Conservation (phyloP, 2,888 invertebrate genomes). For the Temnothorax ravouxi region DNA sequence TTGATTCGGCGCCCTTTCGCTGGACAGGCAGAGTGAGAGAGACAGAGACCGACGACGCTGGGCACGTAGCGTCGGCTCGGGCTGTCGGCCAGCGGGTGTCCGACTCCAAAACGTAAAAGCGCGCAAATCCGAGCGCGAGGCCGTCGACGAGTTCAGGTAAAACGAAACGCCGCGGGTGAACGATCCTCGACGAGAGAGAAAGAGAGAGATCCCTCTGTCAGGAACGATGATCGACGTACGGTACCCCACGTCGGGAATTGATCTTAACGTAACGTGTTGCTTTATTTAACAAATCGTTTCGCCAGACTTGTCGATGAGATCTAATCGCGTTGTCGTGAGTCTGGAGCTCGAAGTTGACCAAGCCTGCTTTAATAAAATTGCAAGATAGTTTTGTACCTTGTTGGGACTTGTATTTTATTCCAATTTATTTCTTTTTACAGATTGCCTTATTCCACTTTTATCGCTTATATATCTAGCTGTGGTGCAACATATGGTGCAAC, state of each 20-base stretch:
- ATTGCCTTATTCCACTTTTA: no score
- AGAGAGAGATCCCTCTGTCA: neutral
- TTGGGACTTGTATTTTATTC: no score
- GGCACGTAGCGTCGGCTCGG: neutral
- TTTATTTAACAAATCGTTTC: neutral
- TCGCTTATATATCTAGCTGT: no score
- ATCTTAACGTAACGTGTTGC: neutral
- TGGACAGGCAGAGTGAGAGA: neutral
- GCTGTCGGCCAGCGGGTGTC: neutral
- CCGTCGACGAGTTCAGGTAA: constrained; percentile 28
- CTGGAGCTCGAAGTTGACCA: no score
- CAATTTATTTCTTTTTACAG: no score
- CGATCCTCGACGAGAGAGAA: neutral
- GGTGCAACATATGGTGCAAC: no score
- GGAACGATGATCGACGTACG: neutral
- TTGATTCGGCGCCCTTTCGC: neutral
- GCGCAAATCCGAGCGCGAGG: constrained; percentile 2
- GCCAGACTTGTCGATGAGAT: neutral
- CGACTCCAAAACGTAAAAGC: constrained; percentile 4
- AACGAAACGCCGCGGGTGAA: neutral
- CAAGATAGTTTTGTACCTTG: no score
- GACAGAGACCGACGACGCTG: neutral
- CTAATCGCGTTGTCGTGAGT: neutral
- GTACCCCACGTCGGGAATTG: neutral
- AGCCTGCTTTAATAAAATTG: no score